Conservation (phyloP, 2,888 invertebrate species). For the Mythimna vitellina region DNA sequence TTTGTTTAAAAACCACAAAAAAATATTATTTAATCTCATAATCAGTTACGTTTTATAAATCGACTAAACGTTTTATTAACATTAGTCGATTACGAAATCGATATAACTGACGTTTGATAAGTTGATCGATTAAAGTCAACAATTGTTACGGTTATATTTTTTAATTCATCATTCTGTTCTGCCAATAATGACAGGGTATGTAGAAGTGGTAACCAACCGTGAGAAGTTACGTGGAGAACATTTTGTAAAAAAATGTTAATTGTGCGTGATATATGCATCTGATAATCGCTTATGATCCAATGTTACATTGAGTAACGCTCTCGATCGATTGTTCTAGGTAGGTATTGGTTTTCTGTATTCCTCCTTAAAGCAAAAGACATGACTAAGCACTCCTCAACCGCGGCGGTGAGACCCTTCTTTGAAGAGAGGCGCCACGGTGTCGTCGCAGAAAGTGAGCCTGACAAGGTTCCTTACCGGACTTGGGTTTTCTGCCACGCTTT, state of each 20-base stretch:
- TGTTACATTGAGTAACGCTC: conserved; percentile 9
- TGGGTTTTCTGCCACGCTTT: background rate
- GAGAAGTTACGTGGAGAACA: conserved; percentile 29
- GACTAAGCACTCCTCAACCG: too few relatives aligned
- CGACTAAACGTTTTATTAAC: conserved; percentile 33
- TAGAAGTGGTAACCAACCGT: conserved; percentile 15
- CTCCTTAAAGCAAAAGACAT: background rate
- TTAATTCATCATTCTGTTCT: conserved; percentile 13
- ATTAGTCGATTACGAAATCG: conserved; percentile 44
- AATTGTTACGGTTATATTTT: conserved; percentile 13
- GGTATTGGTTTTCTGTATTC: background rate
- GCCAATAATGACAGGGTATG: conserved; percentile 13
- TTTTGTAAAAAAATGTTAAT: conserved; percentile 12
- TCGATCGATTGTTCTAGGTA: background rate
- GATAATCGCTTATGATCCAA: conserved; percentile 26
- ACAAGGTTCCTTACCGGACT: too few relatives aligned
- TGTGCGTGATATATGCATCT: conserved; percentile 11
- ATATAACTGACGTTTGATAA: conserved; percentile 30
- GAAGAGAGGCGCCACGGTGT: too few relatives aligned
- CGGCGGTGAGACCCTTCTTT: too few relatives aligned
- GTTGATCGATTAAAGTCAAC: conserved; percentile 33
- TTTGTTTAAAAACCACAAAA: background rate
- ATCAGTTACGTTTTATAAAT: conserved; percentile 29
- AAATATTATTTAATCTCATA: conserved; percentile 2
- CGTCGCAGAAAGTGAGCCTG: too few relatives aligned